Base-by-base conservation (phyloP, 2,797 vertebrate species). In the Sitta carolinensis region DNA sequence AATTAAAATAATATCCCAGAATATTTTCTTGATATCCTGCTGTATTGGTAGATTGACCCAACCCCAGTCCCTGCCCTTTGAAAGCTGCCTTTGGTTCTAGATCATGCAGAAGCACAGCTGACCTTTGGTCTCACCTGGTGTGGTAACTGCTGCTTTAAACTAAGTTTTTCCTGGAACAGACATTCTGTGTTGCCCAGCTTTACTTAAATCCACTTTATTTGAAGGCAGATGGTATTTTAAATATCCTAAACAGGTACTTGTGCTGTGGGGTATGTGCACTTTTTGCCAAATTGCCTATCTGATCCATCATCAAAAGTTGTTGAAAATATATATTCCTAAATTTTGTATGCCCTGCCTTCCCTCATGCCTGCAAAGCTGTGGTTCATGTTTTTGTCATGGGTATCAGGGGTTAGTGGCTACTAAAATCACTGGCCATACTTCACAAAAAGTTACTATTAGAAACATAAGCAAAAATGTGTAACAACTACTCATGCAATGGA, bases 131-230 rank as follows among this genome's bases (percentile, higher is more conserved):
- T 78, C 34, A 10, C 8, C 34, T 47, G 43, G 2, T 18, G 5
- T 34, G 38, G 30, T 23, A 48, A 47, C 27, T 81, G 54, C 32
- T 58, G 73, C 32, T 75, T 88, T 57, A 48, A 86, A 69, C 22
- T 14, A 40, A 40, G 23, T 21, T 77, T 52, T 45, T 64, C 10
- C 14, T 84, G 77, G 16, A 58, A 13, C 54, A 68, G 23, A 16
- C 22, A 23, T 30, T 40, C 47, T 78, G 0, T n/a, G 58, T 43
- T 93, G 50, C 26, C 50, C 55, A 93, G 50, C 42, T 77, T 85
- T 61, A 36, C 54, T 68, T 58, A 64, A 88, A 90, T 48, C 66
- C 48, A 62, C 20, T 74, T 80, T 42, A 74, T 67, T 57, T 85
- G 34, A 74, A 80, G 55, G 54, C 84, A 87, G 54, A 25, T 62